A percentile compares a stretch with the other conserved stretches of the same genome.
These are phyloP conservation scores for Halcyon smyrnensis DNA, from an alignment of 2,797 vertebrate species.

Conservation along the genomic window DNA sequence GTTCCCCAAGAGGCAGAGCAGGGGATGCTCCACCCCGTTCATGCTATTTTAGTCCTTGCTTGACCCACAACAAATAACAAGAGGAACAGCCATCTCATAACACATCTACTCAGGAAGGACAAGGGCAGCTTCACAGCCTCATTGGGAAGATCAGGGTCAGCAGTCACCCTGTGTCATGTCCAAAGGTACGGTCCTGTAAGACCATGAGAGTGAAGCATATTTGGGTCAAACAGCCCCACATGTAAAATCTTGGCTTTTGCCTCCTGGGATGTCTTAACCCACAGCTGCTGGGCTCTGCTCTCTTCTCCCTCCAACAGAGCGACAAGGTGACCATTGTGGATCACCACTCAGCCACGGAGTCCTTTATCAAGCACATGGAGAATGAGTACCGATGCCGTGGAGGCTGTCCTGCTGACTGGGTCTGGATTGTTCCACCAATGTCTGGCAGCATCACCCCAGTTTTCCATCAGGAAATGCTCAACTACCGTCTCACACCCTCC, in stretches of 20 bases:
- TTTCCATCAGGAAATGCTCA: slow-evolving; percentile 99
- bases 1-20: not conserved
- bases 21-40: not conserved
- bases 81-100: not conserved
- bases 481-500: slow-evolving; percentile 96
- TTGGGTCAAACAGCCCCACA: not conserved
- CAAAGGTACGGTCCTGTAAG: not conserved
- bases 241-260: not conserved
- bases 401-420: slow-evolving; percentile 97
- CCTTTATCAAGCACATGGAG: slow-evolving; percentile 99
- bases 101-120: not conserved
- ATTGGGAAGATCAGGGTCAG: not conserved
- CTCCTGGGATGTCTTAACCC: not conserved
- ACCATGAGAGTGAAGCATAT: rapidly evolving
- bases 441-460: slow-evolving; percentile 97
- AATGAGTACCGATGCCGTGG: slow-evolving; percentile 94
- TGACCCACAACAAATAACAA: not conserved
- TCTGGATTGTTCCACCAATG: slow-evolving; percentile 99
- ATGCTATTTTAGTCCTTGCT: not conserved
- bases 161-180: not conserved
- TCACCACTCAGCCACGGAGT: slow-evolving; percentile 97
- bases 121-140: not conserved
- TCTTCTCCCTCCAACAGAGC: slow-evolving; percentile 72
- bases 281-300: not conserved
- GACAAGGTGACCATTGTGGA: slow-evolving; percentile 99